Base-by-base conservation (phyloP, 2,888 invertebrate species). In the Drosophila rellima region DNA sequence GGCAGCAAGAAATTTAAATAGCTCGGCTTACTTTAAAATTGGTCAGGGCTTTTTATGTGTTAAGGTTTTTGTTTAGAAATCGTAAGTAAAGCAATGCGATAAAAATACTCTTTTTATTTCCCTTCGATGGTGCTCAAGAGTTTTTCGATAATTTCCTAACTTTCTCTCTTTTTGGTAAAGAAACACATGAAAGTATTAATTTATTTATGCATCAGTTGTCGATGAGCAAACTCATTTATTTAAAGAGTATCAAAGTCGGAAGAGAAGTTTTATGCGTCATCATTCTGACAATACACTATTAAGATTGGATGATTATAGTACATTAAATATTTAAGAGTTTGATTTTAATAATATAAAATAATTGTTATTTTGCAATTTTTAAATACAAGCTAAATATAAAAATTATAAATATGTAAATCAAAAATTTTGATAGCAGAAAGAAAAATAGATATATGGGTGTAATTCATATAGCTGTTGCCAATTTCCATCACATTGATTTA, bases 1-100 rank as follows among this genome's bases (percentile, higher is more conserved):
- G 82, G 78, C 5, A 62, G 52, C 35, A 78, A 70, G 13, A 81
- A 79, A 26, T 35, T 70, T 2, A 57, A 71, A 5, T 85, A 72
- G 39, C n/a, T 42, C 31, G 26, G 17, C 13, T 23, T 10, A 1
- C 15, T 8, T 54, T 37, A n/a, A 23, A 17, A n/a, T 33, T 50
- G 23, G 52, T 57, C 10, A 40, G 18, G 15, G 37, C 47, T 4
- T 26, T n/a, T 13, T 6, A n/a, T n/a, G n/a, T 40, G 39, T 15
- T 50, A 29, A n/a, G 50, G 10, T 13, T 13, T 20, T 13, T 15
- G 20, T 39, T 17, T 40, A 13, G 20, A 23, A 20, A n/a, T 31
- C 15, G 31, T 42, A 23, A 23, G 23, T 23, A 10, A 23, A 15
- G 10, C 2, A 39, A 20, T 15, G 15, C 20, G 0, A 17, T 39